Base-by-base conservation (phyloP, 2,888 invertebrate species). In the Noctuana brunneofusca region DNA sequence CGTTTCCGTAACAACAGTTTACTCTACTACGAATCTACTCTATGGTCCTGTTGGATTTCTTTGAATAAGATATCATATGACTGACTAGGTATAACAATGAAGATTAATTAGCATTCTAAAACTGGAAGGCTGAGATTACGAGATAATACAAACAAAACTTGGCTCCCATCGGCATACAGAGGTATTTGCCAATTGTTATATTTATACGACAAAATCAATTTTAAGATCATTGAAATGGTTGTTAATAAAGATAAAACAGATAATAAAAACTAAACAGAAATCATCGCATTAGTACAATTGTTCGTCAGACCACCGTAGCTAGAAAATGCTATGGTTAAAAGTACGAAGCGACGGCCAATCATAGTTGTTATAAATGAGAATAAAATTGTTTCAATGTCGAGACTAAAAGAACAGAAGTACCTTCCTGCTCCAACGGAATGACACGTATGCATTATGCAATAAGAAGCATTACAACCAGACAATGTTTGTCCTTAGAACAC, bases 401-500 rank as follows among this genome's bases (percentile, higher is more conserved):
- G 35, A 49, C 38, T 49, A 62, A 62, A 62, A 62, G 62, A 62
- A 62, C 55, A 27, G 48, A 62, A 62, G 55, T 55, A 48, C 55
- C 62, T 62, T 62, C 62, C 62, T 62, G 55, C 27, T 32, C 18
- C 27, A 48, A 54, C 49, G 27, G 62, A 62, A 62, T 62, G 62
- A 55, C 55, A 62, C 55, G 62, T 62, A 62, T 62, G 48, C 38
- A 62, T 62, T 62, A 62, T 62, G 49, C 55, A 62, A 62, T 62
- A 62, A 62, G 62, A 62, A 24, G n/a, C 55, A 62, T 55, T 62
- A 60, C 54, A 54, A 27, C 35, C 46, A 27, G 24, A 54, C 35
- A 54, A 48, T 60, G 38, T 55, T 55, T 55, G 60, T 54, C 53
- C 53, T 60, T 32, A 60, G 22, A 43, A 53, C 43, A 12, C 22